Base-by-base conservation (phyloP, 1,140 invertebrate genomes). In the Leptinotarsa undecemlineata region DNA sequence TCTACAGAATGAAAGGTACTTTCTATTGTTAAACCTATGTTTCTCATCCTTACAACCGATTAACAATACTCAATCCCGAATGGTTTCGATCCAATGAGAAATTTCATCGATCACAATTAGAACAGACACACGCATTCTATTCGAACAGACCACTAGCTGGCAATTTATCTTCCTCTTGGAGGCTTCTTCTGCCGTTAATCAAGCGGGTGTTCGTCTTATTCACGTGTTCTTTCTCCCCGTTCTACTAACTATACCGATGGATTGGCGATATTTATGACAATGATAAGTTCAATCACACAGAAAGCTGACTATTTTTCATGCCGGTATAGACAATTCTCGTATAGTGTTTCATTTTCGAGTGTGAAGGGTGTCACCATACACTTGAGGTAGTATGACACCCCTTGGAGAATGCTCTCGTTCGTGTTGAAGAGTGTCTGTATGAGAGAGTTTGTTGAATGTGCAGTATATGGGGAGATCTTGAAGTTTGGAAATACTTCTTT, bases 101-200 rank as follows among this genome's bases (percentile, higher is more conserved):
- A 64, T 61, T 61, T 76, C 74, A 76, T 76, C 74, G 71, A 76
- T 76, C 74, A 76, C 74, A 76, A 76, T 76, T 76, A 76, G 74
- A 63, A 57, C 13, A 63, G 74, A 76, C 71, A 66, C 69, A 71
- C 74, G 74, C 66, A 67, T 76, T 76, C 66, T 72, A 72, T 72
- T 61, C 60, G 51, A 57, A 57, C 51, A 57, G 51, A 19, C 66
- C 67, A 72, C 68, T 68, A 71, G 67, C 68, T 68, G 48, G 71
- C 66, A 67, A 76, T 76, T 73, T 73, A 76, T 76, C 74, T 76
- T 76, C 74, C 72, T 72, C 66, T 48, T 76, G 71, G 66, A 57
- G 23, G 62, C 67, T 71, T 68, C 69, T 72, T 75, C 69, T 64
- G 64, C 42, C 20, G 64, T 48, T 19, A 48, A 48, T 68, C 67